Evolutionary conservation across 2,888 invertebrate species (phyloP).

Genomic region (Drosophila ustulata): DNA sequence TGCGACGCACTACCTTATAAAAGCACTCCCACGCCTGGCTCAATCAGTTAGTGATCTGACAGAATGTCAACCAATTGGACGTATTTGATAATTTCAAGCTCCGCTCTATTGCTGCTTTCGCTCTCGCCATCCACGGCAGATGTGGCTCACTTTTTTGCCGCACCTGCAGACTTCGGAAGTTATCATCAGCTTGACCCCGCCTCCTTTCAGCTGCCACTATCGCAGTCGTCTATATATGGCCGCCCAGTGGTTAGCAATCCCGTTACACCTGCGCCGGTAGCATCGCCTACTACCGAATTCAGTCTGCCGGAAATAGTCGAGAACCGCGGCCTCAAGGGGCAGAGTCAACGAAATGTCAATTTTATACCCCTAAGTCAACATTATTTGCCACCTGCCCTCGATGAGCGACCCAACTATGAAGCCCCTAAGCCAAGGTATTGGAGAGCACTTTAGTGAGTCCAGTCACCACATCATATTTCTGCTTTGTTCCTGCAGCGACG

Average conservation of each 20-base stretch:
- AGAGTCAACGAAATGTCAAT: constrained; percentile 57
- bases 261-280: constrained; percentile 63
- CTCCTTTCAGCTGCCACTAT: constrained; percentile 54
- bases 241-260: constrained; percentile 37
- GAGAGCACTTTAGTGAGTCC: neutral
- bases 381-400: constrained; percentile 75
- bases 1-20: constrained; percentile 56
- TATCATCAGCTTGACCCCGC: constrained; percentile 61
- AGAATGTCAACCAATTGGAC: constrained; percentile 62
- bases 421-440: constrained; percentile 72
- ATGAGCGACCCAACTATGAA: constrained; percentile 77
- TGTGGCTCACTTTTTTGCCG: constrained; percentile 75
- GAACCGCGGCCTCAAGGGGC: constrained; percentile 73
- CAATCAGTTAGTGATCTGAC: constrained; percentile 50
- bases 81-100: constrained; percentile 17
- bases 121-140: constrained; percentile 49
- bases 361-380: constrained; percentile 81
- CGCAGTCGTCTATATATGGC: constrained; percentile 66
- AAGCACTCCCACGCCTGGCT: constrained; percentile 45
- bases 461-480: neutral
- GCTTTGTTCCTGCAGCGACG: constrained; percentile 42
- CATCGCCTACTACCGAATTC: constrained; percentile 77
- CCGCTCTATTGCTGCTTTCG: constrained; percentile 10
- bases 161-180: constrained; percentile 67
- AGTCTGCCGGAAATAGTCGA: constrained; percentile 82